phyloP scores from a whole-genome alignment of 2,797 vertebrate genomes.

The Thunnus albacares region DNA sequence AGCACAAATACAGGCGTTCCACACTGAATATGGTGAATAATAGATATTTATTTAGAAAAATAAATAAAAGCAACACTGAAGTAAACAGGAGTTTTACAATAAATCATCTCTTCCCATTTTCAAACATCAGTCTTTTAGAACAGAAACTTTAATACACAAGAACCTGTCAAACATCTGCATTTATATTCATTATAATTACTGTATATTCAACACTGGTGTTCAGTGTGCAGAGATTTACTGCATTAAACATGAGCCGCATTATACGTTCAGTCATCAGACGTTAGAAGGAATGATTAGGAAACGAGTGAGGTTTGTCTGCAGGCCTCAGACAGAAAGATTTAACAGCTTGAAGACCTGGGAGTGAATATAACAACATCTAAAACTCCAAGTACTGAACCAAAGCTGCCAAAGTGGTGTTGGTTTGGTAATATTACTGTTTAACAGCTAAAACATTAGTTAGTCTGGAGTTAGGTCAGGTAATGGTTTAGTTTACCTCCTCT shows the following conservation, averaged over 20 bases:
- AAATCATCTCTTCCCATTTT: not conserved
- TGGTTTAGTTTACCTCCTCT: too few relatives aligned
- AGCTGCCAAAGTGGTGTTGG: not conserved
- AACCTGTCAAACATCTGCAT: constrained; percentile 15
- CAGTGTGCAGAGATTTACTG: not conserved
- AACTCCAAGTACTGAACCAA: not conserved
- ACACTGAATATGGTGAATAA: constrained; percentile 30
- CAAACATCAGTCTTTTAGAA: constrained; percentile 2
- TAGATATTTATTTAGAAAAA: constrained; percentile 69
- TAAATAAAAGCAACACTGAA: constrained; percentile 59
- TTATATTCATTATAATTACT: not conserved
- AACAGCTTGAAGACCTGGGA: not conserved
- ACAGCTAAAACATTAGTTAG: too few relatives aligned
- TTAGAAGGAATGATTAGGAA: not conserved
- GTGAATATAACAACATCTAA: constrained; percentile 4
- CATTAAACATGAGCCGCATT: not conserved
- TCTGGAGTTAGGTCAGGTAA: too few relatives aligned
- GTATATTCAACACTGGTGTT: not conserved
- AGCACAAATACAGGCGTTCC: not conserved
- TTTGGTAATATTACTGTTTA: not conserved
- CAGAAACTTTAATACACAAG: constrained; percentile 12
- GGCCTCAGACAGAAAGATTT: not conserved
- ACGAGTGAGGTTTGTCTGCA: not conserved
- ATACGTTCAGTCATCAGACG: not conserved
- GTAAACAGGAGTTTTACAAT: constrained; percentile 29